A percentile compares a stretch with the other conserved stretches of the same genome.
Evolutionary conservation across 2,797 vertebrate species (phyloP).

Genomic region (Poecile montanus): DNA sequence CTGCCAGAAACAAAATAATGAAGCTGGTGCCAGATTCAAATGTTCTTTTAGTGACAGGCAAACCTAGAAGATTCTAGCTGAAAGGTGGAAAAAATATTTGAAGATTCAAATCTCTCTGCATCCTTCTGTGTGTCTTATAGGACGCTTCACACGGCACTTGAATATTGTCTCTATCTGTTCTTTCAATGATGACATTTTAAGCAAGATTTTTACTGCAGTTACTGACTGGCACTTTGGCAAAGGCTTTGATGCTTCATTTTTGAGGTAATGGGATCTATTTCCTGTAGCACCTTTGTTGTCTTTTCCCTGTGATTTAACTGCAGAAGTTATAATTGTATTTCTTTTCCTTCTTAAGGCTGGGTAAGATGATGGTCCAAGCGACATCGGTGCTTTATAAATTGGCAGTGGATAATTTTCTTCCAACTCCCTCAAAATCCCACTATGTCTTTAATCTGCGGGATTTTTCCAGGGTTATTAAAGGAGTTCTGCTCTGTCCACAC

Average conservation of each 20-base stretch:
- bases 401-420: slow-evolving; percentile 87
- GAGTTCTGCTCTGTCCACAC: slow-evolving; percentile 88
- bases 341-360: slow-evolving; percentile 76
- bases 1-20: neutral
- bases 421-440: slow-evolving; percentile 94
- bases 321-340: neutral
- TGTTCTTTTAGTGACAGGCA: neutral
- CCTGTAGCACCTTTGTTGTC: neutral
- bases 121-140: slow-evolving; percentile 66
- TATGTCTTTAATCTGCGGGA: slow-evolving; percentile 96
- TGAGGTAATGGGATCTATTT: slow-evolving; percentile 76
- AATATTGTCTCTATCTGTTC: slow-evolving; percentile 87
- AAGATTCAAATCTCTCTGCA: neutral
- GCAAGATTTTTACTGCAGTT: slow-evolving; percentile 89
- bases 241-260: slow-evolving; percentile 86
- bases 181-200: slow-evolving; percentile 89
- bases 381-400: slow-evolving; percentile 89
- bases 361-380: slow-evolving; percentile 89
- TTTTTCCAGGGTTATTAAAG: slow-evolving; percentile 89
- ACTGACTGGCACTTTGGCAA: slow-evolving; percentile 91
- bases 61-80: neutral
- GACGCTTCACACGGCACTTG: slow-evolving; percentile 90
- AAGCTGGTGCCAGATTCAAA: neutral
- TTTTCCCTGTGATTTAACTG: neutral
- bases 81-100: neutral